phyloP scores from a whole-genome alignment of 2,113 vertebrate species.

The Uria aalge region DNA sequence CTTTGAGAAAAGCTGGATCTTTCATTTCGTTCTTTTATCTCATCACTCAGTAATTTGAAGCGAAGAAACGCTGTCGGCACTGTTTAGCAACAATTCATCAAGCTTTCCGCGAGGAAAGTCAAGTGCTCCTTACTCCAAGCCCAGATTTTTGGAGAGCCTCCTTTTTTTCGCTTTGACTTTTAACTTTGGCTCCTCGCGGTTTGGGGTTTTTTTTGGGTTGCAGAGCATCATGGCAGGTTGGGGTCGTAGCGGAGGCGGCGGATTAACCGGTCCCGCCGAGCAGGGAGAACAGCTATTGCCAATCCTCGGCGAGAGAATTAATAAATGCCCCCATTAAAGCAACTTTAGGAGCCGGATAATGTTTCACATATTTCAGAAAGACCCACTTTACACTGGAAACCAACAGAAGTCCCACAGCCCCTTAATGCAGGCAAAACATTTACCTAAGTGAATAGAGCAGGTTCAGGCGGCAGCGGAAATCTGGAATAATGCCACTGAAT shows the following conservation, averaged over 20 bases:
- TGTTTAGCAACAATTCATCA: conserved; percentile 7
- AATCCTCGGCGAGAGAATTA: not conserved
- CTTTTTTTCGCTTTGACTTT: not conserved
- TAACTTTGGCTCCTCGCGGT: not conserved
- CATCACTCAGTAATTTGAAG: not conserved
- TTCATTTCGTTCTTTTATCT: conserved; percentile 12
- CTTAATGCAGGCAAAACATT: not conserved
- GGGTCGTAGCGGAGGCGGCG: not conserved
- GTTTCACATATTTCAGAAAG: not conserved
- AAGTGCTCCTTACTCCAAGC: not conserved
- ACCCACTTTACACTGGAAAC: not conserved
- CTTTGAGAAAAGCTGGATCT: not conserved
- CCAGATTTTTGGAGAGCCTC: not conserved
- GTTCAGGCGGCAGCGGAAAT: not conserved
- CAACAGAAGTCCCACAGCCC: not conserved
- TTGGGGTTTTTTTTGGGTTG: not conserved
- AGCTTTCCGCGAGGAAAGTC: not conserved
- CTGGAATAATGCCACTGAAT: not conserved
- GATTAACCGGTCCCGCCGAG: not conserved
- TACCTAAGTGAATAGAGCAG: not conserved
- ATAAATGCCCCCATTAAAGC: not conserved
- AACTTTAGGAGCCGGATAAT: not conserved
- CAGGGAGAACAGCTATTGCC: not conserved
- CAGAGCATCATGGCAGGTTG: not conserved
- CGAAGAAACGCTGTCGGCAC: not conserved